Evolutionary conservation across 2,113 vertebrate genomes (phyloP).

Genomic region (Riparia riparia): DNA sequence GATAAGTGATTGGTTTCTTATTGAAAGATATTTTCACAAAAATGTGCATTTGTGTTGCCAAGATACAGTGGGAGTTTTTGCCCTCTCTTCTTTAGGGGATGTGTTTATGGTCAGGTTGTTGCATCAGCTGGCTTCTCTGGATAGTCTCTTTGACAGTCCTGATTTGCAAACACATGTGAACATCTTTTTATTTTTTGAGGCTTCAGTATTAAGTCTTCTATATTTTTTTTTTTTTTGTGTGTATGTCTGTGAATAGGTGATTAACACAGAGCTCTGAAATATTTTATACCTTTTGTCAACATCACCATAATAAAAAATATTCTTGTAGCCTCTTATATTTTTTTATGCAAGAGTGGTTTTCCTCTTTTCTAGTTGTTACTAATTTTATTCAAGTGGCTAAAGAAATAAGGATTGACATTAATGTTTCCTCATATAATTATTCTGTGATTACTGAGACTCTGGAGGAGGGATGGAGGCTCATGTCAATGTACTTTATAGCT

Average conservation of each 20-base stretch:
- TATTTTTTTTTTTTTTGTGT: neutral
- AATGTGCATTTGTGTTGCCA: neutral
- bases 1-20: neutral
- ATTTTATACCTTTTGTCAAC: neutral
- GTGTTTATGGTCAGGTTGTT: neutral
- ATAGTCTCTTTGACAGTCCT: neutral
- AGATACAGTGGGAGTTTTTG: neutral
- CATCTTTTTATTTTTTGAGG: neutral
- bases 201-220: neutral
- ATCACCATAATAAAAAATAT: neutral
- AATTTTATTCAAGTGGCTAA: neutral
- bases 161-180: neutral
- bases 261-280: neutral
- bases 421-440: constrained; percentile 21
- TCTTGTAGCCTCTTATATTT: neutral
- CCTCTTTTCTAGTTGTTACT: neutral
- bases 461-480: constrained; percentile 7
- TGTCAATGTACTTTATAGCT: neutral
- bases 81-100: neutral
- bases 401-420: constrained; percentile 42
- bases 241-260: neutral
- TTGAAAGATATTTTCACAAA: neutral
- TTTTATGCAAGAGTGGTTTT: neutral
- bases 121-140: neutral
- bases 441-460: constrained; percentile 25